Evolutionary conservation across 1,140 invertebrate species (phyloP).

Genomic region (Aphelinus certus): DNA sequence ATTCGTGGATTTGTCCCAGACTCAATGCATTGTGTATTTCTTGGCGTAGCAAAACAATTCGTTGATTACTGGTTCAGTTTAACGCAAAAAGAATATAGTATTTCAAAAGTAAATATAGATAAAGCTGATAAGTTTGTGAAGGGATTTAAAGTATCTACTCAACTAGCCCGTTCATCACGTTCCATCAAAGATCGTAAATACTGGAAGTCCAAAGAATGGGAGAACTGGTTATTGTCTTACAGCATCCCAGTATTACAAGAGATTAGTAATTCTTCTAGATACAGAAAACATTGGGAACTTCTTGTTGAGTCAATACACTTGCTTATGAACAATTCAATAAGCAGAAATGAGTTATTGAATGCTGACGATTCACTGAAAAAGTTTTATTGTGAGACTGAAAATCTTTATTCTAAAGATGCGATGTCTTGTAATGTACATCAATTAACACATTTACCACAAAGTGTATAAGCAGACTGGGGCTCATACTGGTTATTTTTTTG

Average conservation of each 20-base stretch:
- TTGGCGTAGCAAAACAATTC: slow-evolving; percentile 36
- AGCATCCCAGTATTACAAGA: slow-evolving; percentile 29
- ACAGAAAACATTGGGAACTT: slow-evolving; percentile 32
- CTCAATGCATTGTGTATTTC: slow-evolving; percentile 34
- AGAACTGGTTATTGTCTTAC: slow-evolving; percentile 39
- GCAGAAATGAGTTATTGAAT: slow-evolving; percentile 12
- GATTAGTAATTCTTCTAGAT: background rate
- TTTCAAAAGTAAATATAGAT: slow-evolving; percentile 16
- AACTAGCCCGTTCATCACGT: slow-evolving; percentile 33
- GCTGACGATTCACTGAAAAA: slow-evolving; percentile 23
- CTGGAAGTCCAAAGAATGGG: slow-evolving; percentile 40
- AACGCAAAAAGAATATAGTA: slow-evolving; percentile 3
- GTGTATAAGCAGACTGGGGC: slow-evolving; percentile 32
- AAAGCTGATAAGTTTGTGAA: slow-evolving; percentile 4
- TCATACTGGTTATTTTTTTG: slow-evolving; percentile 37
- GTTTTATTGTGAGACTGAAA: slow-evolving; percentile 24
- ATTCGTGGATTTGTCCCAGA: slow-evolving; percentile 36
- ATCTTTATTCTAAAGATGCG: slow-evolving; percentile 25
- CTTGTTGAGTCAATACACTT: slow-evolving; percentile 36
- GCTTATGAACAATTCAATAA: slow-evolving; percentile 31
- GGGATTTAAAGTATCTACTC: slow-evolving; percentile 32
- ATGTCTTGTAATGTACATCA: slow-evolving; percentile 39
- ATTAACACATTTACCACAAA: slow-evolving; percentile 30
- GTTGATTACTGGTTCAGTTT: slow-evolving; percentile 33
- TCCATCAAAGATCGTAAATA: slow-evolving; percentile 25